A percentile compares a stretch with the other conserved stretches of the same genome.
phyloP scores from a whole-genome alignment of 2,113 vertebrate genomes.

The Ariopsis seemanni region DNA sequence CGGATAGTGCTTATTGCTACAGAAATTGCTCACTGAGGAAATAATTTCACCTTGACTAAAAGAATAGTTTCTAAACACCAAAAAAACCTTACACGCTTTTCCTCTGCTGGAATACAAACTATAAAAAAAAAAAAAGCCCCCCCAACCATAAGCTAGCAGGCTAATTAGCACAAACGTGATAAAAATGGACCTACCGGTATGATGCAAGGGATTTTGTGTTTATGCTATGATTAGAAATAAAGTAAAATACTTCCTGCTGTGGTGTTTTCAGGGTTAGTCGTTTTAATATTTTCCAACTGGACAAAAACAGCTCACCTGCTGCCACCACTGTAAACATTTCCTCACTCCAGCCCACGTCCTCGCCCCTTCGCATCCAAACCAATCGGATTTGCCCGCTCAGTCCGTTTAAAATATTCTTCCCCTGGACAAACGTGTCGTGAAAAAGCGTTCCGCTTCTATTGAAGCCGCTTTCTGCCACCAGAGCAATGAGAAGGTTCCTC shows the following conservation, averaged over 20 bases:
- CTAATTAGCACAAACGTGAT: conserved; percentile 34
- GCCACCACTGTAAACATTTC: conserved; percentile 35
- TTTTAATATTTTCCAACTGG: not conserved
- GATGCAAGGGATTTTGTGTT: not conserved
- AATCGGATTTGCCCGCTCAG: conserved; percentile 23
- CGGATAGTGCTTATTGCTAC: not conserved
- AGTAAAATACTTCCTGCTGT: not conserved
- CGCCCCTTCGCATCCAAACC: not conserved
- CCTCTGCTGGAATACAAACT: not conserved
- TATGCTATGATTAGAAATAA: not conserved
- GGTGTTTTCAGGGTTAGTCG: not conserved
- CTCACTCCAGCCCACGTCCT: not conserved
- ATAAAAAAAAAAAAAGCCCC: not conserved
- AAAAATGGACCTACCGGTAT: not conserved
- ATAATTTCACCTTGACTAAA: not conserved
- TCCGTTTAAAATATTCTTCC: conserved; percentile 26
- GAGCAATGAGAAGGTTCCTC: too few species aligned
- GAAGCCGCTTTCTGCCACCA: too few species aligned
- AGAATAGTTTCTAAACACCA: not conserved
- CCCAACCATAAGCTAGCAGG: not conserved
- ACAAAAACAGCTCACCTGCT: conserved; percentile 26
- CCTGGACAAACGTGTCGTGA: not conserved
- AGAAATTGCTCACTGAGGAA: too few species aligned
- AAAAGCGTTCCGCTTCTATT: conserved; percentile 21
- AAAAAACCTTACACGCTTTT: not conserved